Conservation (phyloP, 2,113 vertebrate species). For the Nycticebus coucang region DNA sequence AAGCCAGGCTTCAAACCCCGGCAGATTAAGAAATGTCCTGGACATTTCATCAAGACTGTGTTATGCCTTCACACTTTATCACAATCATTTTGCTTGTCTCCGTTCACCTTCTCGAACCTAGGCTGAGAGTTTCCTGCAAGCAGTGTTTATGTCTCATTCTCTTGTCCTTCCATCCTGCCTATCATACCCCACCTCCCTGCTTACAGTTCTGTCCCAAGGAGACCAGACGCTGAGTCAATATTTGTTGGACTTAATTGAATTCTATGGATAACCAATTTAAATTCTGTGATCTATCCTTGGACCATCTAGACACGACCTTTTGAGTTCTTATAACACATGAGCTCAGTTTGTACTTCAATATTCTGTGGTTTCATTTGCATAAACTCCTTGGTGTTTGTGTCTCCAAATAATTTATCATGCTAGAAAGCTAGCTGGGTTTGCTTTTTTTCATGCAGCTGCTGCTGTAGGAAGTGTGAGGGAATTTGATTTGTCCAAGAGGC, state of each 20-base stretch:
- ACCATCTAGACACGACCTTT: slow-evolving; percentile 57
- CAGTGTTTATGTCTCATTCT: slow-evolving; percentile 8
- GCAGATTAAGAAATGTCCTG: neutral
- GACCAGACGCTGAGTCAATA: slow-evolving; percentile 14
- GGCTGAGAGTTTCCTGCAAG: neutral
- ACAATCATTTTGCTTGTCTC: neutral
- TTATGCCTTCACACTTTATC: neutral
- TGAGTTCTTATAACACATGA: slow-evolving; percentile 7
- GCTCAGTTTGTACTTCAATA: slow-evolving; percentile 48
- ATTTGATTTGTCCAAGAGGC: slow-evolving; percentile 37
- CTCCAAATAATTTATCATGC: slow-evolving; percentile 48
- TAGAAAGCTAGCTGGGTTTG: neutral
- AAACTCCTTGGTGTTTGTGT: slow-evolving; percentile 14
- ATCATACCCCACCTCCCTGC: neutral
- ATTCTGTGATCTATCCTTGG: slow-evolving; percentile 47
- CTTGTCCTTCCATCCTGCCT: neutral
- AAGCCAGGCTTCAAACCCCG: neutral
- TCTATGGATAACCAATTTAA: slow-evolving; percentile 48
- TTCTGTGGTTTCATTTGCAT: slow-evolving; percentile 63
- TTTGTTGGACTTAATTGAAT: slow-evolving; percentile 57
- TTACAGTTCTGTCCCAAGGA: neutral
- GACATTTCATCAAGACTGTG: neutral
- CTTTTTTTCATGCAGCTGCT: slow-evolving; percentile 45
- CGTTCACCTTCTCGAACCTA: neutral
- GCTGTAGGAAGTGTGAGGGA: slow-evolving; percentile 27